These are phyloP conservation scores for Leucoraja erinaceus DNA, from an alignment of 2,113 vertebrate genomes.

Conservation along the genomic window DNA sequence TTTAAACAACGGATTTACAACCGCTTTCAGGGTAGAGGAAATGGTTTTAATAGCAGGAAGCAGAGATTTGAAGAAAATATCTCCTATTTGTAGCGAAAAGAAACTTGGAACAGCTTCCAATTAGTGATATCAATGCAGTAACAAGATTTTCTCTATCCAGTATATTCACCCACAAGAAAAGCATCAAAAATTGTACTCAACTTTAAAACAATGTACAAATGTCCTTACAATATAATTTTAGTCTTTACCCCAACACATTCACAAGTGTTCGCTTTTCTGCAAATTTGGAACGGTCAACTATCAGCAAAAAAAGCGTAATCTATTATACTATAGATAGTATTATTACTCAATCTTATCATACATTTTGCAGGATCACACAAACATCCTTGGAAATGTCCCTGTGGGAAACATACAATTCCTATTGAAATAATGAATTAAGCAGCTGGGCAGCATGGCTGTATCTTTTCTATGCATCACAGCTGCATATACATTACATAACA, in stretches of 20 bases:
- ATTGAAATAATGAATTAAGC: not conserved
- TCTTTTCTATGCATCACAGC: not conserved
- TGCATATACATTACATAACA: not conserved
- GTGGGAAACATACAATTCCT: not conserved
- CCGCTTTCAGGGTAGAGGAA: not conserved
- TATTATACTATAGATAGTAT: too few species aligned
- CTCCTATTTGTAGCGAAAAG: not conserved
- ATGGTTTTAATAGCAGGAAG: slow-evolving; percentile 4
- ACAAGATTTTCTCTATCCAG: not conserved
- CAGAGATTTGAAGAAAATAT: slow-evolving; percentile 10
- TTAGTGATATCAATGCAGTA: not conserved
- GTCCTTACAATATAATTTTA: not conserved
- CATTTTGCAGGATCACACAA: not conserved
- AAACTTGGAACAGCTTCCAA: not conserved
- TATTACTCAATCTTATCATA: not conserved
- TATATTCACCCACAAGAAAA: not conserved
- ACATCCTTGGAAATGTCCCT: not conserved
- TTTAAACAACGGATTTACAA: not conserved
- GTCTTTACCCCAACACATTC: not conserved
- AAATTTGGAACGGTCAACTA: not conserved
- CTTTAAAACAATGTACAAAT: not conserved
- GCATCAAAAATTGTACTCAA: not conserved
- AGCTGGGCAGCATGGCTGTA: not conserved
- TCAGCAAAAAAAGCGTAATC: not conserved
- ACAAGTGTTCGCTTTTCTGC: not conserved